Conservation (phyloP, 1,140 invertebrate species). For the Ceratosolen solmsi region DNA sequence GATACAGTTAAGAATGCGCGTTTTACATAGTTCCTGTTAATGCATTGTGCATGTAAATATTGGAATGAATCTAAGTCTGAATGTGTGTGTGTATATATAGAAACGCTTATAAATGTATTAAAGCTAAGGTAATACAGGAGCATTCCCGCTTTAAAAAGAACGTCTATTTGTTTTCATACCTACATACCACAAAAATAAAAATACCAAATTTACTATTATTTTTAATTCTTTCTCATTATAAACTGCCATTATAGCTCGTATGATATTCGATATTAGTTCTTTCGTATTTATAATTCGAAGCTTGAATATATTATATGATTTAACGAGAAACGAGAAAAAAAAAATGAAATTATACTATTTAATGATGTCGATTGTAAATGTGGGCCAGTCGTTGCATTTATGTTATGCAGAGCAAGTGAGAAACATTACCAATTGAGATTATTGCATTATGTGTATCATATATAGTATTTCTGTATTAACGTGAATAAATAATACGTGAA, state of each 20-base stretch:
- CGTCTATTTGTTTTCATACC: slow-evolving; percentile 5
- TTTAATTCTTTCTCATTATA: no score
- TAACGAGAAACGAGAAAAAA: no score
- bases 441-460: no score
- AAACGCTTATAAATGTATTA: slow-evolving; percentile 39
- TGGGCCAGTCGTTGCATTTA: no score
- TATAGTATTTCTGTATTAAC: no score
- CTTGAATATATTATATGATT: no score
- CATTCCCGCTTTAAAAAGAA: slow-evolving; percentile 34
- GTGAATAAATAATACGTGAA: neutral
- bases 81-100: slow-evolving; percentile 19
- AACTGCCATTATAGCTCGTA: no score
- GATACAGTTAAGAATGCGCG: slow-evolving; percentile 52
- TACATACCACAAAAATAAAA: neutral
- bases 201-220: neutral
- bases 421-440: neutral
- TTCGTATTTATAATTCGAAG: no score
- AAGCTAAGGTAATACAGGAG: slow-evolving; percentile 39
- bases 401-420: neutral
- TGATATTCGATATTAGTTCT: no score
- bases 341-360: no score
- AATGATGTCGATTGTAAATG: no score
- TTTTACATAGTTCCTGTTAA: slow-evolving; percentile 59
- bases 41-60: slow-evolving; percentile 50
- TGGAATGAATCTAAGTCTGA: slow-evolving; percentile 27